Evolutionary conservation across 2,888 invertebrate genomes (phyloP).

Genomic region (Sinohyriopsis cumingii): DNA sequence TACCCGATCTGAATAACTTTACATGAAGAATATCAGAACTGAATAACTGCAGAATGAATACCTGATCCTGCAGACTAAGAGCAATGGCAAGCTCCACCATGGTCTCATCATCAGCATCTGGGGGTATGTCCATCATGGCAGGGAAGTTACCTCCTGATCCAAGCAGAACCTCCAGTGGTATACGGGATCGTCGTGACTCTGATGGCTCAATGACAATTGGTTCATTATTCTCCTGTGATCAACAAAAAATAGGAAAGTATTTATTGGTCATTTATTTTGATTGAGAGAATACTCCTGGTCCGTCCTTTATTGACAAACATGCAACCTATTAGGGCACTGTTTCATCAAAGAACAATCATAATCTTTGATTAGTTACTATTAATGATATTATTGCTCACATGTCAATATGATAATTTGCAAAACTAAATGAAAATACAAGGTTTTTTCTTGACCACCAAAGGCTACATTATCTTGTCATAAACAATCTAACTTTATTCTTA

Average conservation of each 20-base stretch:
- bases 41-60: conserved; percentile 10
- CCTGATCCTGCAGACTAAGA: conserved; percentile 84
- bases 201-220: conserved; percentile 60
- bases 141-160: conserved; percentile 77
- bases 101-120: conserved; percentile 96
- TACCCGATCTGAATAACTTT: too few species aligned
- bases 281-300: too few species aligned
- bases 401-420: too few species aligned
- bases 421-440: too few species aligned
- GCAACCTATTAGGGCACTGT: too few species aligned
- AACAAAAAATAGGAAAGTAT: not conserved
- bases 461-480: too few species aligned
- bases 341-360: not conserved
- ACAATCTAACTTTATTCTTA: too few species aligned
- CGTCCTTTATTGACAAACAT: too few species aligned
- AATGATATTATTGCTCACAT: too few species aligned
- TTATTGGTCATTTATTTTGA: too few species aligned
- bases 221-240: conserved; percentile 52
- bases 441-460: too few species aligned
- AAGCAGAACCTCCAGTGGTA: conserved; percentile 73
- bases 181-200: conserved; percentile 37
- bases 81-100: conserved; percentile 98
- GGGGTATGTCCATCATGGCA: conserved; percentile 88
- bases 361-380: not conserved
- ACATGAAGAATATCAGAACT: too few species aligned